These are phyloP conservation scores for Nemotelus nigrinus DNA, from an alignment of 2,888 invertebrate species.

Conservation along the genomic window DNA sequence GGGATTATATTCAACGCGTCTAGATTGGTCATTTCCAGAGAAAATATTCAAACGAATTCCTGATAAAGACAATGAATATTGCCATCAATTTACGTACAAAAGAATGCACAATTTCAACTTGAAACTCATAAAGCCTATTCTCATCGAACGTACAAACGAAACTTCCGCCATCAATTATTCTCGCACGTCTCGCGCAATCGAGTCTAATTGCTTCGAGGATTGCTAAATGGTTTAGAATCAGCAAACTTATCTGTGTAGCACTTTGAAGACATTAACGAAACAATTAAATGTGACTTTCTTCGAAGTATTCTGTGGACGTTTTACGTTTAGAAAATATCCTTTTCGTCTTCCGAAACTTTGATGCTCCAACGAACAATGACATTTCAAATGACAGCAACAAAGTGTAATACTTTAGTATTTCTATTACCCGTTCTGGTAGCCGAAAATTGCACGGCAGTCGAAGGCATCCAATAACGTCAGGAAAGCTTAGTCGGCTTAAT, in stretches of 20 bases:
- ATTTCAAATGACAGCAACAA: slow-evolving; percentile 24
- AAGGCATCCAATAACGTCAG: neutral
- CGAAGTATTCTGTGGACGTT: slow-evolving; percentile 8
- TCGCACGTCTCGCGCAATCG: slow-evolving; percentile 18
- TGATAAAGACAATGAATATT: too few species aligned
- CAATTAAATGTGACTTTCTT: slow-evolving; percentile 30
- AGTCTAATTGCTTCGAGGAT: slow-evolving; percentile 29
- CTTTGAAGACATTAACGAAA: slow-evolving; percentile 34
- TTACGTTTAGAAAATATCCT: slow-evolving; percentile 19
- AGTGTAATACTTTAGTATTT: neutral
- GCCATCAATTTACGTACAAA: too few species aligned
- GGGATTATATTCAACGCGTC: too few species aligned
- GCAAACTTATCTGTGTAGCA: slow-evolving; percentile 31
- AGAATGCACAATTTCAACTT: too few species aligned
- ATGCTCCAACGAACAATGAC: slow-evolving; percentile 34
- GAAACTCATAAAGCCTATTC: too few species aligned
- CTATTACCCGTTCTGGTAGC: neutral
- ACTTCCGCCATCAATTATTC: neutral
- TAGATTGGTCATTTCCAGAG: too few species aligned
- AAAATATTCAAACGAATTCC: too few species aligned
- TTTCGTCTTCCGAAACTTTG: slow-evolving; percentile 25
- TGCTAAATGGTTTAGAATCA: slow-evolving; percentile 40
- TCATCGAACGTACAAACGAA: too few species aligned
- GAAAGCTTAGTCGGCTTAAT: slow-evolving; percentile 40
- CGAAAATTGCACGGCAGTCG: neutral